phyloP scores from a whole-genome alignment of 2,797 vertebrate genomes.

The Petrocephalus sullivani region DNA sequence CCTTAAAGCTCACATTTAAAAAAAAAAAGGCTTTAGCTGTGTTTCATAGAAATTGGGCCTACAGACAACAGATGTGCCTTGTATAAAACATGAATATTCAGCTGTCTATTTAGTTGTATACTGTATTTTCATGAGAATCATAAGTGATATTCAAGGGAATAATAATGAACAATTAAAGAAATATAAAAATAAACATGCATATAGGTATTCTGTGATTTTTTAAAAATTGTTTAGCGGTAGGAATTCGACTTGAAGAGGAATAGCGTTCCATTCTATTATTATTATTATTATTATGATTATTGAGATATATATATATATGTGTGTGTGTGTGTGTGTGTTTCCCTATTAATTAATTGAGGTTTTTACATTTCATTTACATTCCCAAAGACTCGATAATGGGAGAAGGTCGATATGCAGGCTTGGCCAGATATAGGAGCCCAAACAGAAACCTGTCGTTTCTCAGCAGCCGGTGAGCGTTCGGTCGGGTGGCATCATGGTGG shows the following conservation, averaged over 20 bases:
- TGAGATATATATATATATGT: too few relatives aligned
- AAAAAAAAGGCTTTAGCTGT: neutral
- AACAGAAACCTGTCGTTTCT: neutral
- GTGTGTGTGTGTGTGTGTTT: too few relatives aligned
- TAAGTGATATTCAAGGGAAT: neutral
- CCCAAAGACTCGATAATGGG: neutral
- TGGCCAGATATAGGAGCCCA: neutral
- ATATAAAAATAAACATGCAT: neutral
- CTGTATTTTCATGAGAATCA: neutral
- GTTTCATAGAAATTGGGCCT: neutral
- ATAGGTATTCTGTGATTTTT: neutral
- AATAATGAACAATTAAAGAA: neutral
- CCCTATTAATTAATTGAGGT: neutral
- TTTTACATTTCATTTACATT: neutral
- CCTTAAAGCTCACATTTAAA: neutral
- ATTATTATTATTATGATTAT: too few relatives aligned
- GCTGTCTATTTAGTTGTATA: neutral
- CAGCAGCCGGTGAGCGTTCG: neutral
- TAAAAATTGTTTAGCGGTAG: neutral
- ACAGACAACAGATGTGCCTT: neutral
- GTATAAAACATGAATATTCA: neutral
- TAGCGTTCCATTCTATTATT: neutral
- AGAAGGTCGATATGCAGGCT: neutral
- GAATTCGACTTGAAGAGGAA: neutral
- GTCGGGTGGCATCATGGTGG: constrained; percentile 42